phyloP scores from a whole-genome alignment of 2,888 invertebrate species.

The Chymomyza caudatula region DNA sequence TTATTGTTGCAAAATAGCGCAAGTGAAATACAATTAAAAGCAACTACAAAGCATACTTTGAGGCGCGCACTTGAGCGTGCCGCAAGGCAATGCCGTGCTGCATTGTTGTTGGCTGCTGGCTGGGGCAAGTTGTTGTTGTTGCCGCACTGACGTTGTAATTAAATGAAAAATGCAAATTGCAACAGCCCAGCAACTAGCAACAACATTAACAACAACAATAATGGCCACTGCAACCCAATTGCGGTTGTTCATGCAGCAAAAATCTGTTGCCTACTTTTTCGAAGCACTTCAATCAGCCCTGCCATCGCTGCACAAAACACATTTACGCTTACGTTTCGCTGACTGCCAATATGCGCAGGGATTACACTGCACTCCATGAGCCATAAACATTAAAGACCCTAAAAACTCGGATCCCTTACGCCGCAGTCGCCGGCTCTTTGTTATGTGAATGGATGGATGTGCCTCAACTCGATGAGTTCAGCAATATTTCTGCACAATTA shows the following conservation, averaged over 20 bases:
- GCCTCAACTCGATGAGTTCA: conserved; percentile 13
- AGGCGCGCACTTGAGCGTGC: conserved; percentile 22
- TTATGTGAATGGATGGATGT: background rate
- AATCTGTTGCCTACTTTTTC: background rate
- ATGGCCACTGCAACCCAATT: background rate
- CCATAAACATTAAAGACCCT: background rate
- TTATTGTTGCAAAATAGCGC: conserved; percentile 63
- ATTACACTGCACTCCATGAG: background rate
- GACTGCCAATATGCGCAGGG: background rate
- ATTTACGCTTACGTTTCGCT: background rate
- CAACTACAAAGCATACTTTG: conserved; percentile 41
- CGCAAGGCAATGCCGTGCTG: conserved; percentile 18
- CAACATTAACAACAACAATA: background rate
- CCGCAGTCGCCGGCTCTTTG: background rate
- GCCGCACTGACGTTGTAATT: conserved; percentile 47
- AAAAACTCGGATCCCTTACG: too few species aligned
- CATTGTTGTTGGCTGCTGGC: background rate
- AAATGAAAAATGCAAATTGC: conserved; percentile 52
- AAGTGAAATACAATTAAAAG: conserved; percentile 59
- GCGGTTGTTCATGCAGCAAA: background rate
- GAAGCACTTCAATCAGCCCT: background rate
- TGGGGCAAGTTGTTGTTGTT: background rate
- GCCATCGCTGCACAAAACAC: background rate
- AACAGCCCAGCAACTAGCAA: conserved; percentile 24
- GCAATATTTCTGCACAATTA: conserved; percentile 63